phyloP scores from a whole-genome alignment of 2,888 invertebrate species.

The Achlya flavicornis region DNA sequence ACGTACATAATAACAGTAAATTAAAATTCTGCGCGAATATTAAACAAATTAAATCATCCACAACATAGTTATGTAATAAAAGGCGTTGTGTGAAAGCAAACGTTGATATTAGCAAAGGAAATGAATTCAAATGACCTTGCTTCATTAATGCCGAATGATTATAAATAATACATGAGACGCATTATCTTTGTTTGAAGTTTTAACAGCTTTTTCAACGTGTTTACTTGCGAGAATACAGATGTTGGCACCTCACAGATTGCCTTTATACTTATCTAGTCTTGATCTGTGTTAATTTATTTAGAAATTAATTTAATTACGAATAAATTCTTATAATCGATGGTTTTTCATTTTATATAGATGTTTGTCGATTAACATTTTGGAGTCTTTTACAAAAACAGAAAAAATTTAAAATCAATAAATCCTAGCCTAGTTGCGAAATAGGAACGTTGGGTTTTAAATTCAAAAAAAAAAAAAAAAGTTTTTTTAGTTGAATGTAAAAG shows the following conservation, averaged over 20 bases:
- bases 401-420: too few relatives aligned
- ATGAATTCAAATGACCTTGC: slow-evolving; percentile 79
- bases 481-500: too few relatives aligned
- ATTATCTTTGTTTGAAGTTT: slow-evolving; percentile 70
- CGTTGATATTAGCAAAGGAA: slow-evolving; percentile 56
- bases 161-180: slow-evolving; percentile 77
- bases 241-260: slow-evolving; percentile 26
- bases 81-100: slow-evolving; percentile 49
- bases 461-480: too few relatives aligned
- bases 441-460: too few relatives aligned
- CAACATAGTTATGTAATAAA: slow-evolving; percentile 39
- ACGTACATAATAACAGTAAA: slow-evolving; percentile 22
- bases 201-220: slow-evolving; percentile 59
- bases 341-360: too few relatives aligned
- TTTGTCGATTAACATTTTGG: too few relatives aligned
- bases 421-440: too few relatives aligned
- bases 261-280: slow-evolving; percentile 5
- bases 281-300: not conserved
- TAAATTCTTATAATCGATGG: not conserved
- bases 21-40: slow-evolving; percentile 17
- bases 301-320: not conserved
- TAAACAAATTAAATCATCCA: slow-evolving; percentile 33
- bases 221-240: slow-evolving; percentile 34
- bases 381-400: too few relatives aligned
- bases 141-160: slow-evolving; percentile 70